Evolutionary conservation across 2,113 vertebrate species (phyloP).

Genomic region (Otus sunia): DNA sequence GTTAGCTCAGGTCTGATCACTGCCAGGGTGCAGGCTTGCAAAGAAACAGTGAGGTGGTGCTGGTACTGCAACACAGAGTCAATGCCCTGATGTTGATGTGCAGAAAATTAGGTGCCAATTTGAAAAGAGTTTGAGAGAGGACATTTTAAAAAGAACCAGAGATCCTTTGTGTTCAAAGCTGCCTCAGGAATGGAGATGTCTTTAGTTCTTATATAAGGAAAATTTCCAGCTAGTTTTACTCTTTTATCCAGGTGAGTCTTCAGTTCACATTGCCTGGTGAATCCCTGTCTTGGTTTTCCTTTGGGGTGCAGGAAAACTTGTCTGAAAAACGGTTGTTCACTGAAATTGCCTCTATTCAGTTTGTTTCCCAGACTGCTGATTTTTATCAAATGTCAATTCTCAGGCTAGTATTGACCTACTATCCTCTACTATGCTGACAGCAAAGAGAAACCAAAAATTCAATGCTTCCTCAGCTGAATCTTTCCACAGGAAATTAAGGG

Average conservation of each 20-base stretch:
- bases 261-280: background rate
- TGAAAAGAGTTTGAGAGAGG: background rate
- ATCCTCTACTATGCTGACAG: background rate
- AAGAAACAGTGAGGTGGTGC: background rate
- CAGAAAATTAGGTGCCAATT: background rate
- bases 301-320: background rate
- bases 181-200: background rate
- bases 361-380: background rate
- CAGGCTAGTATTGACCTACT: background rate
- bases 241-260: background rate
- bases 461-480: background rate
- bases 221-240: background rate
- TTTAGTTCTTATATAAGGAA: background rate
- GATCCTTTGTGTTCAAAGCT: background rate
- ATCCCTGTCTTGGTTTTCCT: background rate
- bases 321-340: background rate
- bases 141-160: background rate
- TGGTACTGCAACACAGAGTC: background rate
- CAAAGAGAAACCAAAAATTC: conserved; percentile 8
- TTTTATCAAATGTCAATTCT: background rate
- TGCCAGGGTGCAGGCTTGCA: background rate
- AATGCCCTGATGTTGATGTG: background rate
- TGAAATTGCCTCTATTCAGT: background rate
- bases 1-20: background rate
- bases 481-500: conserved; percentile 48